Base-by-base conservation (phyloP, 2,113 vertebrate species). In the Sebastes schlegelii region DNA sequence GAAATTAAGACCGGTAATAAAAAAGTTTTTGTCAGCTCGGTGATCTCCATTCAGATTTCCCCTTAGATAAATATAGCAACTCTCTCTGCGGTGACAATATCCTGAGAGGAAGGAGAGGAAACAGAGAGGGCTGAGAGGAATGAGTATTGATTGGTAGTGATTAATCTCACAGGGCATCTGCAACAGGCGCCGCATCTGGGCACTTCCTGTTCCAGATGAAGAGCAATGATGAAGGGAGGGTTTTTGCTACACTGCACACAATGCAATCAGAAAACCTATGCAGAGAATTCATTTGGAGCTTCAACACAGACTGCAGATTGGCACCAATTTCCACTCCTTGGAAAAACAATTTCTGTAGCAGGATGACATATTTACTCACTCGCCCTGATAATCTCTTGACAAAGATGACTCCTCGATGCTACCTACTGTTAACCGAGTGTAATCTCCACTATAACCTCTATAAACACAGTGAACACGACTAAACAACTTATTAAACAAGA, bases 91-190 rank as follows among this genome's bases (percentile, higher is more conserved):
- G 3, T 67, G 82, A 82, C 58, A 80, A 70, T 73, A 84, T 74
- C 87, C 82, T 77, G 74, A 87, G 52, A 85, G 81, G 77, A 83
- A 85, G 42, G 34, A 75, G 34, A 77, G 73, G 72, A 90, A 87
- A 82, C 68, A 14, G 67, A 83, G 68, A 23, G 23, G n/a, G 51
- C 69, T 26, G 83, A 55, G 73, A 72, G 2, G 46, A 89, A 83
- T 49, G 26, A 69, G 73, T 77, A 88, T 88, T 76, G 89, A 92
- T 83, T 77, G 40, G 51, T 63, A 17, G 61, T 82, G 73, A 86
- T 88, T 84, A 82, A 91, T 91, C 74, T 80, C 74, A 54, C 83
- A 21, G 55, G 70, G 72, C 68, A 68, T 75, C 58, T 66, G n/a
- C 55, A 67, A 81, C 71, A 79, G 62, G 51, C 13, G 2, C 21